Percentiles rank a stretch among this genome's conserved stretches.
Evolutionary conservation across 2,888 invertebrate genomes (phyloP).

Genomic region (Drosophila peninsularis): DNA sequence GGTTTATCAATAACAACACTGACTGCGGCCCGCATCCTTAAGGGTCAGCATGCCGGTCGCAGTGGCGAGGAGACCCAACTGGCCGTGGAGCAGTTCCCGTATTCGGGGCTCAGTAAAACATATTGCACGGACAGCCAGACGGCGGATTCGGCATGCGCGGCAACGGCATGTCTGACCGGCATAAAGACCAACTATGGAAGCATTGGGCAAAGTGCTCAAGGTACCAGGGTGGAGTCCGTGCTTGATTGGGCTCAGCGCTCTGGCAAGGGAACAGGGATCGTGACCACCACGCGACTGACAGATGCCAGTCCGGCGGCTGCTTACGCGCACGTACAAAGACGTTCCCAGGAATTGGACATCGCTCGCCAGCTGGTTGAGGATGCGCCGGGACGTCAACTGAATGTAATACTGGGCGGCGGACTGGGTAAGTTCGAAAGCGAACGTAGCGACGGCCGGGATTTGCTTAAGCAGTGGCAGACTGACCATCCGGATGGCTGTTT

Average conservation of each 20-base stretch:
- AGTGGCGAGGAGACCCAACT: constrained; percentile 88
- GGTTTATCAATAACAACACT: constrained; percentile 90
- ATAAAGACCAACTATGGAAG: constrained; percentile 89
- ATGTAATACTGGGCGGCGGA: constrained; percentile 92
- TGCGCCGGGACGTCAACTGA: constrained; percentile 88
- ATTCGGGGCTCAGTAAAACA: constrained; percentile 87
- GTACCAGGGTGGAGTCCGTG: constrained; percentile 88
- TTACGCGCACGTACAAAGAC: constrained; percentile 87
- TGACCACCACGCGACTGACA: constrained; percentile 92
- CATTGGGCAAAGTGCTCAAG: constrained; percentile 90
- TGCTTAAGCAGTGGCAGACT: constrained; percentile 85
- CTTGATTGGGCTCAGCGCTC: constrained; percentile 88
- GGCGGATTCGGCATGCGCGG: constrained; percentile 89
- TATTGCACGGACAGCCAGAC: constrained; percentile 83
- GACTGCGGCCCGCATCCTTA: constrained; percentile 88
- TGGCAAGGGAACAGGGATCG: constrained; percentile 87
- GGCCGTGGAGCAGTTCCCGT: constrained; percentile 88
- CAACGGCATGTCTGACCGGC: constrained; percentile 85
- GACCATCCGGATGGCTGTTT: constrained; percentile 86
- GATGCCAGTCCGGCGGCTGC: constrained; percentile 91
- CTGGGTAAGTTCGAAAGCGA: constrained; percentile 88
- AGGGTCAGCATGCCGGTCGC: constrained; percentile 86
- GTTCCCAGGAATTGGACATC: constrained; percentile 92
- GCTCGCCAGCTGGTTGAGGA: constrained; percentile 89
- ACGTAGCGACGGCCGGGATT: constrained; percentile 50